phyloP scores from a whole-genome alignment of 2,888 invertebrate genomes.

The Epinotia bilunana region DNA sequence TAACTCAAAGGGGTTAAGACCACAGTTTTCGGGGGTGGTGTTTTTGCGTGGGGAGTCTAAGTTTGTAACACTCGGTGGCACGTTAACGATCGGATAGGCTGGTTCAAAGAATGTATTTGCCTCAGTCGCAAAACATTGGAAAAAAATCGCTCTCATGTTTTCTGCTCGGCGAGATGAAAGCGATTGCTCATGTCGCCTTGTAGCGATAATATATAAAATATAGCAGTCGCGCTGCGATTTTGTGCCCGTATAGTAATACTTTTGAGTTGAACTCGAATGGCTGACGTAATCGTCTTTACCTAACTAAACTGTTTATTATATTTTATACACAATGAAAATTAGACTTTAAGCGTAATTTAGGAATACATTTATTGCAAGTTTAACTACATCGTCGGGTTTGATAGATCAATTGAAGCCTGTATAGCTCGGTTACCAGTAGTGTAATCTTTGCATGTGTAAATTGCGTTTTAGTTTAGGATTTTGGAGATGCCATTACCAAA shows the following conservation, averaged over 20 bases:
- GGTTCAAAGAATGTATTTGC: conserved; percentile 66
- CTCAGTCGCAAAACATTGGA: conserved; percentile 62
- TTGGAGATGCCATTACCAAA: too few relatives aligned
- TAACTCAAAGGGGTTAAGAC: neutral
- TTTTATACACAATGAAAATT: too few relatives aligned
- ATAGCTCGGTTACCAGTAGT: too few relatives aligned
- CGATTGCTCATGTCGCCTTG: conserved; percentile 57
- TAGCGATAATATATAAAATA: conserved; percentile 31
- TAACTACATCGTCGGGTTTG: too few relatives aligned
- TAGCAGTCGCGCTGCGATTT: neutral
- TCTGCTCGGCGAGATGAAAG: conserved; percentile 57
- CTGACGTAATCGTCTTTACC: too few relatives aligned
- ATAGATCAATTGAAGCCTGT: too few relatives aligned
- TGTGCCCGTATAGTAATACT: conserved; percentile 1
- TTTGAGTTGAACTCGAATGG: neutral
- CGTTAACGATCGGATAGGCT: conserved; percentile 66
- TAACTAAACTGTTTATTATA: too few relatives aligned
- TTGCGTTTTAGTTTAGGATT: too few relatives aligned
- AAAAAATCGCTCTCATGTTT: conserved; percentile 58
- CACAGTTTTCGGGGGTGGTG: neutral
- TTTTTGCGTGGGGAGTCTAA: conserved; percentile 15
- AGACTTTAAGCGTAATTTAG: too few relatives aligned
- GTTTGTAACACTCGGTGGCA: conserved; percentile 46
- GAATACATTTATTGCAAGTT: too few relatives aligned
- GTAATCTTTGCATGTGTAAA: too few relatives aligned